phyloP scores from a whole-genome alignment of 2,113 vertebrate species.

The Axis porcinus region DNA sequence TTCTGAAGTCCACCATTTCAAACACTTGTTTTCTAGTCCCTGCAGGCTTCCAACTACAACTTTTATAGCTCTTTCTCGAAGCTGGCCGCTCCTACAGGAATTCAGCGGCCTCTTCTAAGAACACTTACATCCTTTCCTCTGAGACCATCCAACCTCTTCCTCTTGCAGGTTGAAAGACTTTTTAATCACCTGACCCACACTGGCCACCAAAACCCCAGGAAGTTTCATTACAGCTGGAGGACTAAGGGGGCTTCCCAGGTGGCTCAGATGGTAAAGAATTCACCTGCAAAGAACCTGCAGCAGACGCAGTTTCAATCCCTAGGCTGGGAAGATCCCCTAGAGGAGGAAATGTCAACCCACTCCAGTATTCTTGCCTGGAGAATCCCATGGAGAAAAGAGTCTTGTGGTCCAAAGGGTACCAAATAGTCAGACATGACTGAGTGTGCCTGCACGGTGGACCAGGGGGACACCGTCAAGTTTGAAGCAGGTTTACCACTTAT shows the following conservation, averaged over 20 bases:
- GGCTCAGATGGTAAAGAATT: not conserved
- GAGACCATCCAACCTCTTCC: not conserved
- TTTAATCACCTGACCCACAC: not conserved
- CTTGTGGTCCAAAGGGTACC: not conserved
- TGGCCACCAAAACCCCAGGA: not conserved
- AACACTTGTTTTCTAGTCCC: not conserved
- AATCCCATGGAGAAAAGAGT: not conserved
- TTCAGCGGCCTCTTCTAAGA: not conserved
- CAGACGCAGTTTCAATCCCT: accelerated
- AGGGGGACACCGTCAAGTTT: not conserved
- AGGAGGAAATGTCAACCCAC: not conserved
- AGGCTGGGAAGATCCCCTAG: not conserved
- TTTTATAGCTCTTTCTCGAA: not conserved
- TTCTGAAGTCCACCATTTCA: not conserved
- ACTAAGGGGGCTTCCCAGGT: not conserved
- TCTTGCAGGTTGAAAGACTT: not conserved
- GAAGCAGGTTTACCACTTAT: not conserved
- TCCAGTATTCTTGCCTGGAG: not conserved
- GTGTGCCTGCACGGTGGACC: not conserved
- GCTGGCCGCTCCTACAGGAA: not conserved
- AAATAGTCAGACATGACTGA: not conserved
- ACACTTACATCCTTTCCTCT: not conserved
- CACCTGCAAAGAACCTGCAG: not conserved
- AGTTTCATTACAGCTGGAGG: not conserved
- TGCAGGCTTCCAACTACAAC: not conserved